Conservation (phyloP, 2,113 vertebrate genomes). For the Epinephelus moara region DNA sequence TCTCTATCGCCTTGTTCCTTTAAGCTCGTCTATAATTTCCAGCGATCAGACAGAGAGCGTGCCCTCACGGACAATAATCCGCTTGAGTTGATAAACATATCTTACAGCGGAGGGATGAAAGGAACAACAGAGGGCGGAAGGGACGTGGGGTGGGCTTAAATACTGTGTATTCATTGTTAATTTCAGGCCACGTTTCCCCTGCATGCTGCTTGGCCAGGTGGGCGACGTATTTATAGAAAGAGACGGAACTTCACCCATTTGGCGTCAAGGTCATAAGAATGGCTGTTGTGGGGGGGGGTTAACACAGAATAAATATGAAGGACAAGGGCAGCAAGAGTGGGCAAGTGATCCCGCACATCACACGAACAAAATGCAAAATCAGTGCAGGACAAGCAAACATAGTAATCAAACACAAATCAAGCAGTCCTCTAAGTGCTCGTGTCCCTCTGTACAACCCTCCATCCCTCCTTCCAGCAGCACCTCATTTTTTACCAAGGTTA, state of each 20-base stretch:
- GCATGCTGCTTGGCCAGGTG: neutral
- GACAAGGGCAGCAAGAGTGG: neutral
- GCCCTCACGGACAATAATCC: conserved; percentile 33
- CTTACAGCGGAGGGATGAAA: conserved; percentile 26
- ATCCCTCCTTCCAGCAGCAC: neutral
- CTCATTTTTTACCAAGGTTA: conserved; percentile 45
- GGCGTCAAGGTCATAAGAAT: conserved; percentile 49
- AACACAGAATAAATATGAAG: neutral
- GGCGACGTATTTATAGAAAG: neutral
- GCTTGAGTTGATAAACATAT: conserved; percentile 37
- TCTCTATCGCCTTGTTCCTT: conserved; percentile 17
- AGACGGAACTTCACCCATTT: conserved; percentile 9
- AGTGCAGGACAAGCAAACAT: neutral
- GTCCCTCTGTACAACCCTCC: neutral
- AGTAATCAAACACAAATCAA: conserved; percentile 27
- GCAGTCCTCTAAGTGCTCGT: neutral
- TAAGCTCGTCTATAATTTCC: conserved; percentile 41
- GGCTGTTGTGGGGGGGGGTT: too few relatives aligned
- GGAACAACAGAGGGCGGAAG: neutral
- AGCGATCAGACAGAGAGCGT: conserved; percentile 23
- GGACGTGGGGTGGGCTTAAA: neutral
- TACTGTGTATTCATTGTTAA: neutral
- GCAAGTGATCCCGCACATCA: neutral
- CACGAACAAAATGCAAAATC: conserved; percentile 20
- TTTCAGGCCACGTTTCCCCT: conserved; percentile 6